Evolutionary conservation across 2,797 vertebrate species (phyloP).

Genomic region (Corythornis leucogaster): DNA sequence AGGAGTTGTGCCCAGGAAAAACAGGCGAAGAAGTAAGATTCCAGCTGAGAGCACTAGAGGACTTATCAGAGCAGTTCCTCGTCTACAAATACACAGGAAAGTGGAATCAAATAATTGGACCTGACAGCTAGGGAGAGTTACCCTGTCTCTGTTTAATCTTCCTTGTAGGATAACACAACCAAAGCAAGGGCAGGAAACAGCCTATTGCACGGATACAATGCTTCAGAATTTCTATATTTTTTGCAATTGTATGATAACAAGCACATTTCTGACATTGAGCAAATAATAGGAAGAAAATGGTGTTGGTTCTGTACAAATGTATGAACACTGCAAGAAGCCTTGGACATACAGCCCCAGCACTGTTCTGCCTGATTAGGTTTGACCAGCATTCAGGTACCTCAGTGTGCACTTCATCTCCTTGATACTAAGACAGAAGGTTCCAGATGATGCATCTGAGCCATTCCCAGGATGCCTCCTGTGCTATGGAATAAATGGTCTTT

Average conservation of each 20-base stretch:
- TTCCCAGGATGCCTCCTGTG: neutral
- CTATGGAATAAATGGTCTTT: neutral
- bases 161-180: neutral
- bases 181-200: neutral
- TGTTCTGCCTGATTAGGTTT: neutral
- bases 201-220: neutral
- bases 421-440: neutral
- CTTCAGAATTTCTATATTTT: neutral
- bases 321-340: neutral
- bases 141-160: slow-evolving; percentile 3
- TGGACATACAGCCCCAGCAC: neutral
- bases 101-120: slow-evolving; percentile 42
- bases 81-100: slow-evolving; percentile 12
- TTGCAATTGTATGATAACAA: neutral
- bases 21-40: neutral
- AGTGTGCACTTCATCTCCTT: neutral
- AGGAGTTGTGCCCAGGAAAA: neutral
- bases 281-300: neutral
- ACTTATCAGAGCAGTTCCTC: neutral
- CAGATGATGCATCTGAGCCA: neutral
- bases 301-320: neutral
- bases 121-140: slow-evolving; percentile 12
- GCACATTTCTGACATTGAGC: neutral
- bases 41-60: slow-evolving; percentile 12
- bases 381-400: neutral